phyloP scores from a whole-genome alignment of 2,797 vertebrate species.

The Alcedo atthis region DNA sequence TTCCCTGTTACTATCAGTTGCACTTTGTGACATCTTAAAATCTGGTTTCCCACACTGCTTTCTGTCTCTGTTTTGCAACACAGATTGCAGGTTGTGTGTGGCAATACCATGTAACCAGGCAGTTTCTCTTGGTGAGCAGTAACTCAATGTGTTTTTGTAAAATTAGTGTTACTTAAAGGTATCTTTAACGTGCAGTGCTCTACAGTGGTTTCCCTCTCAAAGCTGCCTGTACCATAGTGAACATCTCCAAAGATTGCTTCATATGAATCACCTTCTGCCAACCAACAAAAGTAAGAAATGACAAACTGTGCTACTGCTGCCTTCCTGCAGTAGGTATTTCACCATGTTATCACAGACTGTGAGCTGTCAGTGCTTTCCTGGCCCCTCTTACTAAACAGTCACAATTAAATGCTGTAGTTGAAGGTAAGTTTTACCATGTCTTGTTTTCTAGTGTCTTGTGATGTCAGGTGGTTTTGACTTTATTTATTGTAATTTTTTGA shows the following conservation, averaged over 20 bases:
- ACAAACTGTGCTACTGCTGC: background rate
- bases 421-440: background rate
- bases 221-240: background rate
- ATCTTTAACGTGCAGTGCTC: background rate
- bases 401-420: background rate
- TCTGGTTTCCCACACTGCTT: background rate
- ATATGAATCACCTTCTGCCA: background rate
- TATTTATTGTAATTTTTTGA: background rate
- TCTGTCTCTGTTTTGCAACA: background rate
- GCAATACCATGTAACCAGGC: background rate
- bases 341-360: background rate
- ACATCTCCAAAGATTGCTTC: background rate
- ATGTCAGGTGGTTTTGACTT: background rate
- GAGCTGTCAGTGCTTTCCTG: background rate
- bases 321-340: background rate
- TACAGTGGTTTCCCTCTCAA: background rate
- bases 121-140: background rate
- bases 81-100: background rate
- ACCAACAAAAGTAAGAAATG: background rate
- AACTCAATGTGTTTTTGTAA: background rate
- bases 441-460: background rate
- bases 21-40: background rate
- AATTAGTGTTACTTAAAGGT: background rate
- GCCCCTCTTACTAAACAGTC: background rate
- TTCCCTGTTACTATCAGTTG: background rate